Conservation (phyloP, 92 coral and sea anemone genomes). For the Nematostella vectensis region DNA sequence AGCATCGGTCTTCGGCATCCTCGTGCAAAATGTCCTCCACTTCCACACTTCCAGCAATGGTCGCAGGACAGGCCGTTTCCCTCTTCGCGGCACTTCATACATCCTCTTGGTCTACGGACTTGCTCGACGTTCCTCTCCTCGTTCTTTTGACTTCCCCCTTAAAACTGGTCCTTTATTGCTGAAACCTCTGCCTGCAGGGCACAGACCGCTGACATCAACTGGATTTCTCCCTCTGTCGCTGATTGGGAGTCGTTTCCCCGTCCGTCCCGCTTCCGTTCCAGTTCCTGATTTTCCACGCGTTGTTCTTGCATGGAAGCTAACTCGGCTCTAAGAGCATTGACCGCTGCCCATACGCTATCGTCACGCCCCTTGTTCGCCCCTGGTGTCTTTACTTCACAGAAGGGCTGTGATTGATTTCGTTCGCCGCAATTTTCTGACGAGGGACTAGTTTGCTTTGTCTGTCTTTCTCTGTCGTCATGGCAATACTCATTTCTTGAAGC, state of each 20-base stretch:
- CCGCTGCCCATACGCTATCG: constrained; percentile 1
- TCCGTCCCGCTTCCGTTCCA: constrained; percentile 2
- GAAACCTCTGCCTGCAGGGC: background rate
- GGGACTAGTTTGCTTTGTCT: constrained; percentile 34
- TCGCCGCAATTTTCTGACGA: background rate
- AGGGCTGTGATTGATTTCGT: background rate
- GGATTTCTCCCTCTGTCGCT: background rate
- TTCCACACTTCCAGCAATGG: constrained; percentile 1
- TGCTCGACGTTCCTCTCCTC: background rate
- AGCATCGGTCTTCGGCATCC: background rate
- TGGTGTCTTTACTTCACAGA: background rate
- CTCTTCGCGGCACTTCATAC: background rate
- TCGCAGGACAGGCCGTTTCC: background rate
- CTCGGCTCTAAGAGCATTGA: background rate
- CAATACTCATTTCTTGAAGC: constrained; percentile 30
- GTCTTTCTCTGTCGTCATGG: constrained; percentile 53
- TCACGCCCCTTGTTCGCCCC: background rate
- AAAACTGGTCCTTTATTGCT: background rate
- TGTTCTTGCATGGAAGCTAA: background rate
- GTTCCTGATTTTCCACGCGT: background rate
- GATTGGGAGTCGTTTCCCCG: background rate
- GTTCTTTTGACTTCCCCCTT: background rate
- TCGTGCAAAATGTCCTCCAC: background rate
- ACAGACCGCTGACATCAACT: background rate
- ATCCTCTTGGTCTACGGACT: background rate